These are phyloP conservation scores for Limnothrissa miodon DNA, from an alignment of 2,113 vertebrate species.

Conservation along the genomic window DNA sequence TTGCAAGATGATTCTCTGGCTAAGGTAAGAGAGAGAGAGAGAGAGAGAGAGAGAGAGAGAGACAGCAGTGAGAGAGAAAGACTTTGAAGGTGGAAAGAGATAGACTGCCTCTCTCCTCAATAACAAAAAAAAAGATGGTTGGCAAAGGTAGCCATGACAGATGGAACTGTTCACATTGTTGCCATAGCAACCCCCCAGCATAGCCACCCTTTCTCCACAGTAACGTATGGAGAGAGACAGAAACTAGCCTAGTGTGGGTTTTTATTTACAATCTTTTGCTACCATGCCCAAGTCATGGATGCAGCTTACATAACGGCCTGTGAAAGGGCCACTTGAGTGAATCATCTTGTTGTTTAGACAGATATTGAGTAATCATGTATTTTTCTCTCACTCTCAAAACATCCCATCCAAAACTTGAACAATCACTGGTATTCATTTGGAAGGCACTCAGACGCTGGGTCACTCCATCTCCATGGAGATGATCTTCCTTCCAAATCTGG, in stretches of 20 bases:
- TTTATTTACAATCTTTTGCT: background rate
- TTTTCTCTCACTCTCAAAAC: background rate
- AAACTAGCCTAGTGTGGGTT: background rate
- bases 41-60: background rate
- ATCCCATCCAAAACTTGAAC: background rate
- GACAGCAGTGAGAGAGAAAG: slow-evolving; percentile 35
- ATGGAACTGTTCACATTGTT: slow-evolving; percentile 77
- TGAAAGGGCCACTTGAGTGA: slow-evolving; percentile 1
- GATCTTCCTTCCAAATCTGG: background rate
- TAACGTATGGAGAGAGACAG: slow-evolving; percentile 28
- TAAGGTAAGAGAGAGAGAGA: background rate
- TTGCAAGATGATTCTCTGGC: background rate
- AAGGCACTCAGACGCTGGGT: background rate
- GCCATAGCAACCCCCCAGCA: slow-evolving; percentile 71
- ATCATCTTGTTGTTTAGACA: background rate
- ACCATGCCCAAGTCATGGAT: background rate
- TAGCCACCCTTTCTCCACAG: slow-evolving; percentile 45
- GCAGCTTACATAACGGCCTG: slow-evolving; percentile 19
- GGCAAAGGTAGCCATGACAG: slow-evolving; percentile 68
- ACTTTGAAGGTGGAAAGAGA: slow-evolving; percentile 22
- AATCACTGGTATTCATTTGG: background rate
- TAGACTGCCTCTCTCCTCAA: background rate
- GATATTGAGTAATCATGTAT: background rate
- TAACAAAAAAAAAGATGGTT: slow-evolving; percentile 41
- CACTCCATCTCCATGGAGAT: background rate